phyloP scores from a whole-genome alignment of 2,797 vertebrate genomes.

The Phrynocephalus vlangalii region DNA sequence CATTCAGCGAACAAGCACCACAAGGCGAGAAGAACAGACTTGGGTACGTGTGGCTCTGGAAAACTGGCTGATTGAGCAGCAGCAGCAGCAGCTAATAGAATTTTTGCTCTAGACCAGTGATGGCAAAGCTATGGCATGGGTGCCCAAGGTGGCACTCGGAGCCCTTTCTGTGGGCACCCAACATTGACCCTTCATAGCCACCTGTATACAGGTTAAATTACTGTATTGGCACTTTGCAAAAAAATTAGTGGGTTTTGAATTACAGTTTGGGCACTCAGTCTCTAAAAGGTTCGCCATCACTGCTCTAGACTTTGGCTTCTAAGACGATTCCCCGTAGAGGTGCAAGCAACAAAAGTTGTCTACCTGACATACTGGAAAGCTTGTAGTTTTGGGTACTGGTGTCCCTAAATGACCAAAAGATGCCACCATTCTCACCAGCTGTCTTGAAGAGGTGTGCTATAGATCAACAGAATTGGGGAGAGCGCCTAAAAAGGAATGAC shows the following conservation, averaged over 20 bases:
- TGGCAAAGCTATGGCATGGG: too few relatives aligned
- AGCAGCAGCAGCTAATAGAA: neutral
- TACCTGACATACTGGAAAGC: neutral
- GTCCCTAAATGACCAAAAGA: neutral
- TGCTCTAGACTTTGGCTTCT: neutral
- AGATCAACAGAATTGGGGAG: neutral
- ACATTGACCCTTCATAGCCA: too few relatives aligned
- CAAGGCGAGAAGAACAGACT: neutral
- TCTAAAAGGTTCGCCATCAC: too few relatives aligned
- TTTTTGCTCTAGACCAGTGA: neutral
- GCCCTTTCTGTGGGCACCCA: too few relatives aligned
- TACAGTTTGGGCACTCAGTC: too few relatives aligned
- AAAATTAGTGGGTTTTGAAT: too few relatives aligned
- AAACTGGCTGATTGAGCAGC: neutral
- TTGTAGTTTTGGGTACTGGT: neutral
- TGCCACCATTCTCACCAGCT: neutral
- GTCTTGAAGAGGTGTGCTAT: neutral
- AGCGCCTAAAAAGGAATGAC: neutral
- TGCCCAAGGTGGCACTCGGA: too few relatives aligned
- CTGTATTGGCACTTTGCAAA: too few relatives aligned
- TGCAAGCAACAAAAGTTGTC: neutral
- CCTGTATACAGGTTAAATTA: too few relatives aligned
- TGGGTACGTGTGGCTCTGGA: neutral
- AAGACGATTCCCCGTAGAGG: neutral
- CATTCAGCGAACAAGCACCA: too few relatives aligned